Percentiles rank a stretch among this genome's conserved stretches.
These are phyloP conservation scores for Ornithoptera priamus DNA, from an alignment of 2,888 invertebrate species.

Conservation along the genomic window DNA sequence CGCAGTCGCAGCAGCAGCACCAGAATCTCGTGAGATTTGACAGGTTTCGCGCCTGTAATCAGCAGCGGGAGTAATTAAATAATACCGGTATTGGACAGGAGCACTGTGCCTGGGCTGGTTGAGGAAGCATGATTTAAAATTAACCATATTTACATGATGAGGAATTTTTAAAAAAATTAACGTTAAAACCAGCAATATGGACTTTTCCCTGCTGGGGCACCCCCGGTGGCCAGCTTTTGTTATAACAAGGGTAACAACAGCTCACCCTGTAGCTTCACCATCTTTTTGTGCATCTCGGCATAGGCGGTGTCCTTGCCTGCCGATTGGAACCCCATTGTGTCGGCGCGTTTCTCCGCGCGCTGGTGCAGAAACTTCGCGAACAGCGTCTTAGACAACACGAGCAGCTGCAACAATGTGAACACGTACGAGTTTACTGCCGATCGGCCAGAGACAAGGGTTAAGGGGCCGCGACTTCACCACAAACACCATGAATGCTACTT, in stretches of 20 bases:
- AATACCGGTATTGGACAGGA: too few species aligned
- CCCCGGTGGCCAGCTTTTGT: not conserved
- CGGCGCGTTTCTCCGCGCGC: constrained; percentile 83
- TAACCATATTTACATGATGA: too few species aligned
- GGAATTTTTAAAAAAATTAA: too few species aligned
- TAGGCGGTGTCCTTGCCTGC: constrained; percentile 71
- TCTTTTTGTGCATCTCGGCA: constrained; percentile 82
- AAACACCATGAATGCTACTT: too few species aligned
- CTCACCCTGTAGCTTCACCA: constrained; percentile 79
- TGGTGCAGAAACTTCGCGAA: constrained; percentile 89
- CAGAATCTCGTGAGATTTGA: constrained; percentile 85
- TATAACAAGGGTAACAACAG: not conserved
- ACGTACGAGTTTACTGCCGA: too few species aligned
- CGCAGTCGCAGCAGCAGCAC: constrained; percentile 90
- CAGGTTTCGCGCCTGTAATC: constrained; percentile 75
- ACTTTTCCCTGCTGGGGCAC: too few species aligned
- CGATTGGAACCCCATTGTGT: constrained; percentile 41
- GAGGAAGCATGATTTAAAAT: too few species aligned
- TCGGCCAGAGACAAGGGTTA: too few species aligned
- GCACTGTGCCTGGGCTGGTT: too few species aligned
- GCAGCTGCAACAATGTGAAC: constrained; percentile 51
- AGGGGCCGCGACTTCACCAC: too few species aligned
- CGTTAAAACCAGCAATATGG: too few species aligned
- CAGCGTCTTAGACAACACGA: constrained; percentile 86
- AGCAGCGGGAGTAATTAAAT: not conserved